Evolutionary conservation across 1,140 invertebrate species (phyloP), one percentile per base, ranked within the genome.

Genomic region (Yoshiicerus persimilis): DNA sequence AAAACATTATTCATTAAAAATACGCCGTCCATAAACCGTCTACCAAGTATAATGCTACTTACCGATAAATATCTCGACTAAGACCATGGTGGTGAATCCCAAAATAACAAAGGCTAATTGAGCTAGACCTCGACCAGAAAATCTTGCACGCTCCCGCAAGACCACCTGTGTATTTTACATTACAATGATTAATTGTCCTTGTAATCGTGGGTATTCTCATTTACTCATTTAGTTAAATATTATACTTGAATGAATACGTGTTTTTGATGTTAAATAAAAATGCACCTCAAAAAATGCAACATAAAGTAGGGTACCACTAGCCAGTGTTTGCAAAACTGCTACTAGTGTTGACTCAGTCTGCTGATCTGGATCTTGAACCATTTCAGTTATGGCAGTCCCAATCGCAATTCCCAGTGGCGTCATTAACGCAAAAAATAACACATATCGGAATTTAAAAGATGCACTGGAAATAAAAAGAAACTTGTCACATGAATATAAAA

Each of bases 211-310:
- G n/a, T n/a, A n/a, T n/a, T n/a, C n/a, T n/a, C n/a, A n/a, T n/a
- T n/a, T n/a, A n/a, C n/a, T n/a, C n/a, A n/a, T n/a, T n/a, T n/a
- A n/a, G n/a, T n/a, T n/a, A n/a, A n/a, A n/a, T n/a, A n/a, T n/a
- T n/a, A n/a, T n/a, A n/a, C n/a, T n/a, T n/a, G n/a, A n/a, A n/a
- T n/a, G n/a, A n/a, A n/a, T n/a, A n/a, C n/a, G n/a, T n/a, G n/a
- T n/a, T n/a, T n/a, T n/a, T n/a, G n/a, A n/a, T n/a, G n/a, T n/a
- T n/a, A n/a, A n/a, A 56, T 34, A 25, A 47, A 20, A 84, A 39
- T 84, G 5, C 23, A 91, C 90, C 70, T 91, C 90, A 84, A 91
- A 91, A 64, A 91, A 91, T 16, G 90, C 90, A 30, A 91, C 90
- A 83, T 91, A 91, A n/a, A 91, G 88, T 9, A 91, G 83, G 16